Evolutionary conservation across 1,140 invertebrate genomes (phyloP).

Genomic region (Geopemphigus sp.): DNA sequence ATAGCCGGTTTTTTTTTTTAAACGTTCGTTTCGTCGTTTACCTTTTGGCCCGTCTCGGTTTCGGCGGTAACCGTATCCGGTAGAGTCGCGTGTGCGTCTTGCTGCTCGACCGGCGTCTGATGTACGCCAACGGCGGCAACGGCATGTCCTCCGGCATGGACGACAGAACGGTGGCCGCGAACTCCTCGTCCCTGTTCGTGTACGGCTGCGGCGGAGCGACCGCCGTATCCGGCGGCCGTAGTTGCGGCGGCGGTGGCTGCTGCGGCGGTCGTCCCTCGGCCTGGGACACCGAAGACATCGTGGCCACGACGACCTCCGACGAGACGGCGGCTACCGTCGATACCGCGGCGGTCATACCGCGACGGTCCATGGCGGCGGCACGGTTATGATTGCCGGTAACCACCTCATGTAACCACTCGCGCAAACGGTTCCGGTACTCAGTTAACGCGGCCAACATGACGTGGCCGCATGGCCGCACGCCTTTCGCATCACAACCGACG

Average conservation of each 20-base stretch:
- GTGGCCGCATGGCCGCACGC: slow-evolving; percentile 29
- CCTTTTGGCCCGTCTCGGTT: slow-evolving; percentile 53
- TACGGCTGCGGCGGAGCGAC: background rate
- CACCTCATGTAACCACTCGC: slow-evolving; percentile 1
- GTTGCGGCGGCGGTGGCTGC: too few relatives aligned
- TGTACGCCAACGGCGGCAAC: slow-evolving; percentile 39
- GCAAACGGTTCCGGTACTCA: slow-evolving; percentile 24
- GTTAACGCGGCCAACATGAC: slow-evolving; percentile 29
- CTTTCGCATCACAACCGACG: slow-evolving; percentile 35
- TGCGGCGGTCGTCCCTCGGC: background rate
- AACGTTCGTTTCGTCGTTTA: slow-evolving; percentile 1
- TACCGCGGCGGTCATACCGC: background rate
- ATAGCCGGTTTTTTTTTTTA: background rate
- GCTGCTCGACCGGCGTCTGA: slow-evolving; percentile 52
- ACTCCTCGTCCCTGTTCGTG: background rate
- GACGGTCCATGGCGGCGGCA: background rate
- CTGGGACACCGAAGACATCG: background rate
- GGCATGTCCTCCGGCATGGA: slow-evolving; percentile 44
- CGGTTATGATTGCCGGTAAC: background rate
- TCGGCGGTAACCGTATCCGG: slow-evolving; percentile 53
- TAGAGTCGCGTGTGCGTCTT: slow-evolving; percentile 53
- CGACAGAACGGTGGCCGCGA: slow-evolving; percentile 11
- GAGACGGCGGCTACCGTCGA: background rate
- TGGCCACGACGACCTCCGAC: background rate
- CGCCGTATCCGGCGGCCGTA: background rate